A percentile compares a stretch with the other conserved stretches of the same genome.
Evolutionary conservation across 1,140 invertebrate species (phyloP).

Genomic region (Charaxes varanes): DNA sequence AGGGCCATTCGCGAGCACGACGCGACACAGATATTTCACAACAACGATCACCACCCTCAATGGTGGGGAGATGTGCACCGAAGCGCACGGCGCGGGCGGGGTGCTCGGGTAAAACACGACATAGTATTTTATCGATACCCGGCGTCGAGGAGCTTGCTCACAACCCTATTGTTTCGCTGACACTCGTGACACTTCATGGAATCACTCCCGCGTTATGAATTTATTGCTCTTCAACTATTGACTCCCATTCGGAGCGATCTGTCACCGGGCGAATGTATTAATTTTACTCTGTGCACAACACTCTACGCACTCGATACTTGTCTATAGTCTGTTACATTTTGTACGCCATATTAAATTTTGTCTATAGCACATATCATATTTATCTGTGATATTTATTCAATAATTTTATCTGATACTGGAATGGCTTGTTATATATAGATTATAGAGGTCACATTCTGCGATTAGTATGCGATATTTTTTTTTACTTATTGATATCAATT

Average conservation of each 20-base stretch:
- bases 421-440: too few species aligned
- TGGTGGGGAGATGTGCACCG: constrained; percentile 26
- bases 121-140: constrained; percentile 56
- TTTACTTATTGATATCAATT: too few species aligned
- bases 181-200: constrained; percentile 53
- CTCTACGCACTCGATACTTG: constrained; percentile 1
- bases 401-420: too few species aligned
- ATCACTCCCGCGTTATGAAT: constrained; percentile 51
- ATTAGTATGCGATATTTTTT: too few species aligned
- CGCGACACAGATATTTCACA: constrained; percentile 41
- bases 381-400: too few species aligned
- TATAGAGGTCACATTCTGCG: too few species aligned
- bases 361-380: too few species aligned
- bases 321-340: too few species aligned
- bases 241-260: constrained; percentile 23
- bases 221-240: constrained; percentile 41
- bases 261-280: constrained; percentile 17
- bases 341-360: too few species aligned
- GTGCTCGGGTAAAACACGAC: constrained; percentile 54
- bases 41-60: constrained; percentile 35
- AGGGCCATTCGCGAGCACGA: too few species aligned
- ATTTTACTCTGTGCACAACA: constrained; percentile 12
- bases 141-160: constrained; percentile 23
- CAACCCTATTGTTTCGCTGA: constrained; percentile 50
- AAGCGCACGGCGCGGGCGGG: constrained; percentile 32